A percentile compares a stretch with the other conserved stretches of the same genome.
These are phyloP conservation scores for Meloidogyne floridensis DNA, from an alignment of 1,140 invertebrate species.

Conservation along the genomic window DNA sequence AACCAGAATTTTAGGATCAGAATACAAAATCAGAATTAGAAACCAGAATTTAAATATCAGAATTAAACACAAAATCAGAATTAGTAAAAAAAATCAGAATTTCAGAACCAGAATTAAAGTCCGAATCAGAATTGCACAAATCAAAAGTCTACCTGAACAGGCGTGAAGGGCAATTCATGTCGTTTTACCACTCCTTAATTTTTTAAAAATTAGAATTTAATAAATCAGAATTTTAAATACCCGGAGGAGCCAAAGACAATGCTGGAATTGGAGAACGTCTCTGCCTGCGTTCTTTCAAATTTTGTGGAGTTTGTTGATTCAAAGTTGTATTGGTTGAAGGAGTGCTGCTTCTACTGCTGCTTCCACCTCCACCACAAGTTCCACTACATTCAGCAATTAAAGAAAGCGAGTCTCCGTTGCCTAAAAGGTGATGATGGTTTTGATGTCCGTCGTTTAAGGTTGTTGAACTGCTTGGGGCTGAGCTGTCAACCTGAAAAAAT, in stretches of 20 bases:
- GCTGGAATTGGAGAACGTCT: constrained; percentile 24
- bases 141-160: constrained; percentile 8
- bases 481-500: constrained; percentile 21
- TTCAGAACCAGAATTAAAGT: background rate
- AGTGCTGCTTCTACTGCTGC: background rate
- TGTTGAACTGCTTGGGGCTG: constrained; percentile 3
- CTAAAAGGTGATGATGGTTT: background rate
- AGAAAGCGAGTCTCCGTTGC: background rate
- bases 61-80: background rate
- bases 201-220: no score
- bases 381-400: background rate
- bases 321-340: background rate
- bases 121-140: background rate
- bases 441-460: background rate
- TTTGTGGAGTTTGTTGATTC: background rate
- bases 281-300: background rate
- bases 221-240: no score
- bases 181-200: background rate
- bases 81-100: background rate
- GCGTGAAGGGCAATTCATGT: constrained; percentile 25
- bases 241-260: constrained; percentile 23
- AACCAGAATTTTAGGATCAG: no score
- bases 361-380: background rate
- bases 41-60: background rate
- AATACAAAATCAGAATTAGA: background rate